phyloP scores from a whole-genome alignment of 2,888 invertebrate species.

The Pristionchus exspectatus region DNA sequence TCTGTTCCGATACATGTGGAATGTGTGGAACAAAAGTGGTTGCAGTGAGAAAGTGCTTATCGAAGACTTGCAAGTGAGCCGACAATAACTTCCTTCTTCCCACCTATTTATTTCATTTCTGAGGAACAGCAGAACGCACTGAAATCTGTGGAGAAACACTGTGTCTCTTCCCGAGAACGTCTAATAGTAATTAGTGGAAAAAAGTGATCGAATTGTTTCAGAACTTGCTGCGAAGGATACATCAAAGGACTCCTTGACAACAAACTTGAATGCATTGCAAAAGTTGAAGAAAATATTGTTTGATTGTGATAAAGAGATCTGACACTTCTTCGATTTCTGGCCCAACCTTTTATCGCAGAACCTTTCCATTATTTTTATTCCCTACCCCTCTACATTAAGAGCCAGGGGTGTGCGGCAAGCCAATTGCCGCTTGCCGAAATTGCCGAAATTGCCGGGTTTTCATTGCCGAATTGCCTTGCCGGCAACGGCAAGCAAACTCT shows the following conservation, averaged over 20 bases:
- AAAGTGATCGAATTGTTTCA: neutral
- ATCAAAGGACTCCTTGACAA: neutral
- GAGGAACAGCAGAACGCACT: neutral
- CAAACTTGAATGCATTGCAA: neutral
- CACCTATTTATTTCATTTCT: neutral
- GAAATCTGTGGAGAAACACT: neutral
- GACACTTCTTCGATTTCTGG: no score
- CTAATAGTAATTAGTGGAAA: neutral
- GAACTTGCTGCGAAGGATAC: slow-evolving; percentile 7
- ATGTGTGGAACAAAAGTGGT: neutral
- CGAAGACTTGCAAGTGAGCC: neutral
- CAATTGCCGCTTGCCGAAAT: no score
- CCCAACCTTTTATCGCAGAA: no score
- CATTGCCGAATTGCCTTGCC: no score
- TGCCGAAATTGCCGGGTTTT: no score
- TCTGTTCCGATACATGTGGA: neutral
- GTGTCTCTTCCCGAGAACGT: slow-evolving; percentile 28
- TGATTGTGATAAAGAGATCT: neutral
- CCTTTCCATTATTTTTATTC: no score
- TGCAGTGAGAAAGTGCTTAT: neutral
- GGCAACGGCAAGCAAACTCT: no score
- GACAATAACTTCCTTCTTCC: neutral
- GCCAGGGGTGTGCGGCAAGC: no score
- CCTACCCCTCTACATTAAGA: no score
- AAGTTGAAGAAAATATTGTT: neutral